A percentile compares a stretch with the other conserved stretches of the same genome.
phyloP scores from a whole-genome alignment of 1,140 invertebrate genomes.

The Nebria ingens region DNA sequence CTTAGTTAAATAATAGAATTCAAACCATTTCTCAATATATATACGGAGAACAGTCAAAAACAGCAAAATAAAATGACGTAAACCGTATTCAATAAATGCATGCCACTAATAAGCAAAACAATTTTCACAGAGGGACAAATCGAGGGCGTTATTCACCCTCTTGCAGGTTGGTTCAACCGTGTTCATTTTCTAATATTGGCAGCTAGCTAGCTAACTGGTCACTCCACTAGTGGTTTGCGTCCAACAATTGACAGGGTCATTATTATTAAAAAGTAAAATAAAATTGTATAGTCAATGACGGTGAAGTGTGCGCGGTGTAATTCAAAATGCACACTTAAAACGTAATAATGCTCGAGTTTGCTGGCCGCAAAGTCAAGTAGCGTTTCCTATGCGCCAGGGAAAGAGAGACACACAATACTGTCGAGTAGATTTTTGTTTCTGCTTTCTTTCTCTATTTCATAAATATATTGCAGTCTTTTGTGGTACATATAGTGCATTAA shows the following conservation, averaged over 20 bases:
- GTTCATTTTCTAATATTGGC: not conserved
- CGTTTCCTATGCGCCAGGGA: not conserved
- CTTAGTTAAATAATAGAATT: too few species aligned
- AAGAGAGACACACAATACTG: not conserved
- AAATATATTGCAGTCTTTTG: too few species aligned
- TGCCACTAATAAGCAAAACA: not conserved
- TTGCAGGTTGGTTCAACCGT: not conserved
- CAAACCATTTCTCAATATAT: too few species aligned
- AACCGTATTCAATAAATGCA: too few species aligned
- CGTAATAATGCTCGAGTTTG: not conserved
- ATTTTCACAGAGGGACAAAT: too few species aligned
- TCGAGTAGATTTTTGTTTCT: too few species aligned
- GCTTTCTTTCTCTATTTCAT: too few species aligned
- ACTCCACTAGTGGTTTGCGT: not conserved
- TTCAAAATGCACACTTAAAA: not conserved
- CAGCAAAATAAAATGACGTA: too few species aligned
- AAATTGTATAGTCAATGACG: not conserved
- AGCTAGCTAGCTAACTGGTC: too few species aligned
- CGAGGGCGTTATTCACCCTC: not conserved
- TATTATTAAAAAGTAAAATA: constrained; percentile 1
- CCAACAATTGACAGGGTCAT: not conserved
- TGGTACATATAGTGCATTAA: too few species aligned
- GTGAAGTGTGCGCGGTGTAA: not conserved
- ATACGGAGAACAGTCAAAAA: too few species aligned
- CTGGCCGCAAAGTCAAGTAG: not conserved